Evolutionary conservation across 92 coral and sea anemone species (phyloP), one percentile per base, ranked within the genome.

Genomic region (Phenganax stokvisi): DNA sequence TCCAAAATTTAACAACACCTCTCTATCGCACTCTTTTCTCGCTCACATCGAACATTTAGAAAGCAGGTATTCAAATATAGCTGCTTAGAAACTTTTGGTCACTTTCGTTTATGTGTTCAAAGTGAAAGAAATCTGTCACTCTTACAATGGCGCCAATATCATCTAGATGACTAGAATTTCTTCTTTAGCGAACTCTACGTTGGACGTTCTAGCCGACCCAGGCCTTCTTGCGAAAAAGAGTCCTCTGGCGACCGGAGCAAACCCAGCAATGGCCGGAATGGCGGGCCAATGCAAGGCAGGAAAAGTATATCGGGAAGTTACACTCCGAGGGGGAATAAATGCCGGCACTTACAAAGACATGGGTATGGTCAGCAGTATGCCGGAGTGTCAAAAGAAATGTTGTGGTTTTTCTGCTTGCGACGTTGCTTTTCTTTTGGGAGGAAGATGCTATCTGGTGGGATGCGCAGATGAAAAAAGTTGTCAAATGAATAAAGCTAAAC

Each of bases 311-410:
- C 83, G 84, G 53, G 96, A 96, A 81, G 99, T 96, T 8, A 96
- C 99, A n/a, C 86, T 96, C 56, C 91, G 85, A 56, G 99, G 99
- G n/a, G 99, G 99, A 8, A 96, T 96, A 29, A 96, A 96, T 65
- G 99, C 99, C 12, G 99, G 99, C 3, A 96, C 96, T 17, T 96
- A 96, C 85, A 96, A 96, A 71, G 99, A 96, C 69, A 90, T 89
- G 56, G 99, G 99, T 2, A 66, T 88, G 28, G 97, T 96, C 70
- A 83, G 84, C 28, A 85, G 84, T 44, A 87, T 92, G 75, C 87
- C 85, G 52, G 99, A 92, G 74, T 96, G 99, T 75, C 86, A 90
- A 37, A 87, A 89, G 44, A 90, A 90, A 82, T 96, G 99, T 51
- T 96, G 99, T 69, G 97, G 92, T 60, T 96, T 88, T 76, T 89